Evolutionary conservation across 1,140 invertebrate species (phyloP), one percentile per base, ranked within the genome.

Genomic region (Stegodyphus dumicola): DNA sequence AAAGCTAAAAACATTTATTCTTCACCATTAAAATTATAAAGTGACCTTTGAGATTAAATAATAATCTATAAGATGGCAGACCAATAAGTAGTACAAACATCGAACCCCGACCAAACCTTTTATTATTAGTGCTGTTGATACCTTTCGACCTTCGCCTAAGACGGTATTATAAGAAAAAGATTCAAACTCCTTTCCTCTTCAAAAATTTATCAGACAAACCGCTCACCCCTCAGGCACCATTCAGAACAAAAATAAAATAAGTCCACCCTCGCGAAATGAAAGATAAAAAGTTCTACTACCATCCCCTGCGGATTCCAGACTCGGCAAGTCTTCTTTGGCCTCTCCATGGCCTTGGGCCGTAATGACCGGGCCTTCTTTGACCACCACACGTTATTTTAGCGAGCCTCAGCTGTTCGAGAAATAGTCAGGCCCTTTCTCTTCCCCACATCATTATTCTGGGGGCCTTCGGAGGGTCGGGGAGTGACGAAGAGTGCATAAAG

Each of bases 321-420:
- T 7, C 17, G 6, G 65, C 65, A 13, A 13, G 7, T 6, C 65
- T 17, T 17, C 65, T 17, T 7, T 6, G 11, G 11, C 65, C 6
- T 17, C 17, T 60, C 56, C 56, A 13, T 79, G 67, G 77, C 77
- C 77, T 33, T 48, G 49, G 77, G 77, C 66, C 66, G 64, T 70
- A 79, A 79, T 56, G 52, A 79, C 60, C 6, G 54, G 11, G 1
- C 10, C 18, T n/a, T 52, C 15, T 79, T 52, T 79, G 52, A n/a
- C n/a, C 60, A 77, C 76, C 76, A 9, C 13, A 53, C 77, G 77
- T 69, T 79, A 79, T 79, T 79, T 79, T 51, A 70, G 66, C 7
- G 52, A 51, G 77, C 54, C 77, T 79, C 77, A 79, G 77, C 77
- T 79, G 77, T 56, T 66, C 49, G 64, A 6, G 60, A 65, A 66